Evolutionary conservation across 2,888 invertebrate species (phyloP), one percentile per base, ranked within the genome.

Genomic region (Nomada lathburiana): DNA sequence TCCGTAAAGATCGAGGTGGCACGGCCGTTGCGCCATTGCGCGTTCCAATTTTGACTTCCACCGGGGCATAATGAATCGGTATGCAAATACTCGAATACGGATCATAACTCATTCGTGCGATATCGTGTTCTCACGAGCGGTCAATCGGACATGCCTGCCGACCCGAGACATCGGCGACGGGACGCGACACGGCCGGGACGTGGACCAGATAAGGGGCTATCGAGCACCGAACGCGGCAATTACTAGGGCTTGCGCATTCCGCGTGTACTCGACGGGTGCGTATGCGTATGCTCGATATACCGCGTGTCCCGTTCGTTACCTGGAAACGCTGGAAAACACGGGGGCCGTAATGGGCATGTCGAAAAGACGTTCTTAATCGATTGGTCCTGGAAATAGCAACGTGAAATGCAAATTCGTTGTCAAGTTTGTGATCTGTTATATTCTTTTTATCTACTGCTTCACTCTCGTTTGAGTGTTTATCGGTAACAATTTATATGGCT

Each of bases 31-130:
- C 88, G 88, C 88, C 88, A 86, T 79, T 81, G 80, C 76, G 88
- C 87, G 88, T 88, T 88, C 88, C 88, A 88, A 88, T 88, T 88
- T 88, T 88, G 83, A 86, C 84, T 88, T 84, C 86, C 79, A 85
- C 82, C 83, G 75, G 84, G 77, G 85, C 80, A 89, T 88, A 89
- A 90, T 87, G 89, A 90, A 88, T 90, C 87, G 88, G 84, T 91
- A 91, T 91, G 90, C 86, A 91, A 90, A 91, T 91, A 81, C 84
- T 77, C 86, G 85, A 86, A 82, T 85, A 76, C 80, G 86, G 88
- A 86, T 87, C 90, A 89, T 91, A 91, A 91, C 89, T 91, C 91
- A 91, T 90, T 89, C 83, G 89, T 88, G 90, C 88, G 89, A 89
- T 91, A 90, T 90, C 89, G 89, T 85, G 88, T 87, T 88, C 87